A percentile compares a stretch with the other conserved stretches of the same genome.
phyloP scores from a whole-genome alignment of 2,113 vertebrate genomes.

The Antechinus flavipes region DNA sequence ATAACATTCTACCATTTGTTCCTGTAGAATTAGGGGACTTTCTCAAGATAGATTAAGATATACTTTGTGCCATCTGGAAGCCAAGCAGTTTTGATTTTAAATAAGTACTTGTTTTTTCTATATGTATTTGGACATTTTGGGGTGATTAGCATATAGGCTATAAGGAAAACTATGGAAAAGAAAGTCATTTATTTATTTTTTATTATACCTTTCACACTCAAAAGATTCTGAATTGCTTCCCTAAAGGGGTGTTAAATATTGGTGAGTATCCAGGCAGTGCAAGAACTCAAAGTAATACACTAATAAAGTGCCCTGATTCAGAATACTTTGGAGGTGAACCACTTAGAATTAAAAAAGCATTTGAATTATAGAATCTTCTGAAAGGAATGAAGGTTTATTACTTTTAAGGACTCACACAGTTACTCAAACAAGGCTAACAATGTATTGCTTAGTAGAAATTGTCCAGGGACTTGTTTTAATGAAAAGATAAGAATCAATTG shows the following conservation, averaged over 20 bases:
- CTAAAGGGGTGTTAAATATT: constrained; percentile 59
- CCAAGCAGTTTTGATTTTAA: constrained; percentile 85
- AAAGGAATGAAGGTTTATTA: constrained; percentile 49
- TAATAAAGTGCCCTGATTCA: constrained; percentile 56
- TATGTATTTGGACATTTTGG: constrained; percentile 80
- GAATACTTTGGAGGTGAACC: constrained; percentile 37
- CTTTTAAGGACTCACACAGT: constrained; percentile 18
- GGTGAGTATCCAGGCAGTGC: constrained; percentile 44
- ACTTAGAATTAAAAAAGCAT: constrained; percentile 24
- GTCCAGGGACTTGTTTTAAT: neutral
- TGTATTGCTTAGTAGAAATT: constrained; percentile 10
- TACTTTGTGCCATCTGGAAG: constrained; percentile 85
- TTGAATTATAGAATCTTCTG: constrained; percentile 50
- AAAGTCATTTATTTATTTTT: constrained; percentile 72
- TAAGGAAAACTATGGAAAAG: constrained; percentile 70
- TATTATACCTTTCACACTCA: constrained; percentile 59
- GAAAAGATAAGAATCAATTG: neutral
- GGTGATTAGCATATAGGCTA: constrained; percentile 79
- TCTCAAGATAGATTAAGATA: constrained; percentile 83
- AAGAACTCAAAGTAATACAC: constrained; percentile 47
- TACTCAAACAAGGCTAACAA: constrained; percentile 38
- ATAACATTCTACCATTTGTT: constrained; percentile 88
- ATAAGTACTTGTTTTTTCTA: constrained; percentile 83
- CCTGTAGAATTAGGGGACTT: constrained; percentile 82
- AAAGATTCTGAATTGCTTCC: constrained; percentile 60